phyloP scores from a whole-genome alignment of 1,140 invertebrate species.

The Pachypsylla venusta region DNA sequence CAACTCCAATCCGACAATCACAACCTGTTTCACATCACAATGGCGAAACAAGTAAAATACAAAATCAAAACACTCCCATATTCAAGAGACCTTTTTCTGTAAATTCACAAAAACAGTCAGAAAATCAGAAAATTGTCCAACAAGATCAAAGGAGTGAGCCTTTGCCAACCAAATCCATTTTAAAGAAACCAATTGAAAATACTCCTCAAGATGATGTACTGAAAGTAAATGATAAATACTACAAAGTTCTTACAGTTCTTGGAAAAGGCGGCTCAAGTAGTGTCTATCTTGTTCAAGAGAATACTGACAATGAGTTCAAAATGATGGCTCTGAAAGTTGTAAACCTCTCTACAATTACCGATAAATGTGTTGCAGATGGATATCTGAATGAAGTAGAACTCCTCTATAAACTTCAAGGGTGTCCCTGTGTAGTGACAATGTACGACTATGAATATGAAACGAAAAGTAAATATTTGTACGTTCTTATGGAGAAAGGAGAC shows the following conservation, averaged over 20 bases:
- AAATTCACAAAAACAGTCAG: not conserved
- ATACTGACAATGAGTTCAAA: not conserved
- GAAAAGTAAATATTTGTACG: constrained; percentile 44
- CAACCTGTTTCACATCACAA: too few species aligned
- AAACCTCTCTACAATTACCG: constrained; percentile 43
- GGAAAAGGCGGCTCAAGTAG: constrained; percentile 25
- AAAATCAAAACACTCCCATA: not conserved
- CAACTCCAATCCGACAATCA: too few species aligned
- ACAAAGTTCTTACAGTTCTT: constrained; percentile 22
- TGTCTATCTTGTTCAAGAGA: constrained; percentile 23
- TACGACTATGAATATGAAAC: constrained; percentile 56
- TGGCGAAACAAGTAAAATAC: not conserved
- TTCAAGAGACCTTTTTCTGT: constrained; percentile 4
- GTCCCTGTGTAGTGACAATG: constrained; percentile 66
- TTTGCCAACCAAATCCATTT: not conserved
- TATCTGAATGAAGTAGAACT: constrained; percentile 85
- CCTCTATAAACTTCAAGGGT: constrained; percentile 66
- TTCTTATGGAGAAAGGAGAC: constrained; percentile 88
- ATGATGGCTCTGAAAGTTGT: constrained; percentile 33
- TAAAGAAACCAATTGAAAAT: constrained; percentile 7
- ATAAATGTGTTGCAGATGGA: constrained; percentile 51
- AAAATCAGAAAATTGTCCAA: not conserved
- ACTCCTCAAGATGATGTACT: constrained; percentile 13
- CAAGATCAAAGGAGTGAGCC: too few species aligned
- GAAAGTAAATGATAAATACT: constrained; percentile 20